phyloP scores from a whole-genome alignment of 2,113 vertebrate genomes.

The Lanius collurio region DNA sequence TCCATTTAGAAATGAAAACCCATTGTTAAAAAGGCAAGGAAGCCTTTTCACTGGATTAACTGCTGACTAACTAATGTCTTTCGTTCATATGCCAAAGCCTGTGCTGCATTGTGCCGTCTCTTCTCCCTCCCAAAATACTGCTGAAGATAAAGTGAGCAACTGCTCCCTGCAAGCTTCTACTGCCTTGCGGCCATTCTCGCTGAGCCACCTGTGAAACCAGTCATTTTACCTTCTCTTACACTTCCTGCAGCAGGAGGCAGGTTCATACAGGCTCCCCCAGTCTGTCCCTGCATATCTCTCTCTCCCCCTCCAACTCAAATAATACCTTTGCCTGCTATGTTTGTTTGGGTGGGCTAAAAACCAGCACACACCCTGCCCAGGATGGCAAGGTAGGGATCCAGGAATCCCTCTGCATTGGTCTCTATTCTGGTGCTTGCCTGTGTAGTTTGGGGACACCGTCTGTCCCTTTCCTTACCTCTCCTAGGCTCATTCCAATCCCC shows the following conservation, averaged over 20 bases:
- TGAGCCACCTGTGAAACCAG: constrained; percentile 36
- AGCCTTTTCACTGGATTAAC: background rate
- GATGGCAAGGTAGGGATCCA: background rate
- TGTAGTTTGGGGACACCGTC: background rate
- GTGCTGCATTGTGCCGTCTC: background rate
- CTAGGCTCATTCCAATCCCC: background rate
- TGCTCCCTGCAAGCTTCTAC: background rate
- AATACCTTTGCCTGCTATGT: background rate
- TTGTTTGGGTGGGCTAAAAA: background rate
- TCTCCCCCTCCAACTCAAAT: background rate
- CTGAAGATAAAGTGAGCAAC: background rate
- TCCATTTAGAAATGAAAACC: background rate
- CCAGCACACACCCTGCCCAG: background rate
- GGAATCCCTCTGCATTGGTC: background rate
- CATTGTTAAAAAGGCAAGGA: background rate
- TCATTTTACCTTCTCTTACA: constrained; percentile 28
- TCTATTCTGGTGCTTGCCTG: background rate
- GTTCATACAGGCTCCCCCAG: constrained; percentile 19
- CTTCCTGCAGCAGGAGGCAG: constrained; percentile 33
- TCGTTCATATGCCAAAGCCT: background rate
- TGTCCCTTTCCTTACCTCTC: background rate
- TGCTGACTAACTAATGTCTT: background rate
- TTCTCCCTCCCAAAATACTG: background rate
- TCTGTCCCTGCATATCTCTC: background rate
- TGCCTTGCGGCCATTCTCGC: constrained; percentile 12